Evolutionary conservation across 2,888 invertebrate species (phyloP).

Genomic region (Polyommatus iphigenia): DNA sequence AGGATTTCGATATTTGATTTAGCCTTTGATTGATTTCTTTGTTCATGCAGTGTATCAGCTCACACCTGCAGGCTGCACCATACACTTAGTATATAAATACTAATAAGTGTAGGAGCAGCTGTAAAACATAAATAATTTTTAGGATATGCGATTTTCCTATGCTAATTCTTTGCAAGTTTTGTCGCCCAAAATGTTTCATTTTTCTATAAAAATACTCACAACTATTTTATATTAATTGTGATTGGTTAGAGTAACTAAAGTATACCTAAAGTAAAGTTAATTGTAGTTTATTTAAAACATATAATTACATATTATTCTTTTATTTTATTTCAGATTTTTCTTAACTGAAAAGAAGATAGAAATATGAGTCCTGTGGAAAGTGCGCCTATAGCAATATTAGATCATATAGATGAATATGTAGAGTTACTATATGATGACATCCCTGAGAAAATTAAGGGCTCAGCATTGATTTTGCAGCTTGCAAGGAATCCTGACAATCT

Average conservation of each 20-base stretch:
- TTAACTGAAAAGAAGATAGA: background rate
- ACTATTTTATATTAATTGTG: too few relatives aligned
- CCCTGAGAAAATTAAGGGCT: constrained; percentile 94
- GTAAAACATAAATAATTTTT: too few relatives aligned
- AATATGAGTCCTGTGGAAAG: constrained; percentile 80
- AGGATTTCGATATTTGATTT: background rate
- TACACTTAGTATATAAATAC: background rate
- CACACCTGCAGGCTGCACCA: too few relatives aligned
- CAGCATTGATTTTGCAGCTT: constrained; percentile 93
- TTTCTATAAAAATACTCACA: too few relatives aligned
- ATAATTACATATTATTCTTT: background rate
- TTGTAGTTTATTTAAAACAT: background rate
- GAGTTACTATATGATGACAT: constrained; percentile 98
- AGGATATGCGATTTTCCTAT: too few relatives aligned
- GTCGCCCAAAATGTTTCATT: too few relatives aligned
- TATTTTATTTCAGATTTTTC: constrained; percentile 4
- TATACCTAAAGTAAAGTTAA: too few relatives aligned
- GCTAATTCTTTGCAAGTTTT: too few relatives aligned
- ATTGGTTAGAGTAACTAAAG: too few relatives aligned
- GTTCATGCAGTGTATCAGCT: background rate
- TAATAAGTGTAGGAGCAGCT: background rate
- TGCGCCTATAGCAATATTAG: constrained; percentile 82
- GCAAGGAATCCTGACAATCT: constrained; percentile 97
- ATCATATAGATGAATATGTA: constrained; percentile 95
- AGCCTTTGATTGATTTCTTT: background rate